Evolutionary conservation across 2,888 invertebrate species (phyloP).

Genomic region (Zhuqinia jingwanae): DNA sequence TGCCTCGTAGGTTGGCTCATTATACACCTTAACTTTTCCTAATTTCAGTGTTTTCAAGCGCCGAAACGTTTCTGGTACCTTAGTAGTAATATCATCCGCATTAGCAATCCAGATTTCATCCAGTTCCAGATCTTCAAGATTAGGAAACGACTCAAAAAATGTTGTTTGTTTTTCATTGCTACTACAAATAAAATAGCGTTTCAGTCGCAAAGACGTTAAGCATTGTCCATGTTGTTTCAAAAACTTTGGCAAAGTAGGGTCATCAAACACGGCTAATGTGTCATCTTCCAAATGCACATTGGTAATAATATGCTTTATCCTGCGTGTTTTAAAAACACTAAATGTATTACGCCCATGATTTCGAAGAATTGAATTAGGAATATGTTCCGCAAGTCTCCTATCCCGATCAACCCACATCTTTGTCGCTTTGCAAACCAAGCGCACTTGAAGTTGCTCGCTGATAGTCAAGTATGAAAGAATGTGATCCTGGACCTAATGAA

Average conservation of each 20-base stretch:
- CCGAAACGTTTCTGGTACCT: conserved; percentile 8
- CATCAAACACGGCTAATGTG: conserved; percentile 29
- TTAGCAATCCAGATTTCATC: conserved; percentile 55
- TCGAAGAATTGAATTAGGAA: conserved; percentile 24
- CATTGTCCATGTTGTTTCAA: not conserved
- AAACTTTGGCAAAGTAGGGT: conserved; percentile 22
- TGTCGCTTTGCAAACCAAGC: conserved; percentile 35
- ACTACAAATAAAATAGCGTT: conserved; percentile 37
- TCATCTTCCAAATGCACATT: conserved; percentile 31
- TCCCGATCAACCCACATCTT: conserved; percentile 54
- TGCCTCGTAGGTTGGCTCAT: not conserved
- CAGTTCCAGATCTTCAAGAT: conserved; percentile 31
- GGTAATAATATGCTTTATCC: conserved; percentile 2
- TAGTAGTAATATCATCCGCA: conserved; percentile 8
- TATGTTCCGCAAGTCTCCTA: conserved; percentile 37
- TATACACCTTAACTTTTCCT: not conserved
- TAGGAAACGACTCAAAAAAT: conserved; percentile 32
- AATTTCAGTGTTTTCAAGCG: conserved; percentile 37
- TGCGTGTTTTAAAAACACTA: not conserved
- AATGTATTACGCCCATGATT: conserved; percentile 24
- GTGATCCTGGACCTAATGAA: conserved; percentile 43
- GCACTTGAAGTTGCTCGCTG: conserved; percentile 12
- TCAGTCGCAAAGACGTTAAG: conserved; percentile 17
- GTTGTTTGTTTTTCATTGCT: not conserved
- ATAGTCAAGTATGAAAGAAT: conserved; percentile 45